Evolutionary conservation across 2,113 vertebrate species (phyloP), one percentile per base, ranked within the genome.

Genomic region (Ia io): DNA sequence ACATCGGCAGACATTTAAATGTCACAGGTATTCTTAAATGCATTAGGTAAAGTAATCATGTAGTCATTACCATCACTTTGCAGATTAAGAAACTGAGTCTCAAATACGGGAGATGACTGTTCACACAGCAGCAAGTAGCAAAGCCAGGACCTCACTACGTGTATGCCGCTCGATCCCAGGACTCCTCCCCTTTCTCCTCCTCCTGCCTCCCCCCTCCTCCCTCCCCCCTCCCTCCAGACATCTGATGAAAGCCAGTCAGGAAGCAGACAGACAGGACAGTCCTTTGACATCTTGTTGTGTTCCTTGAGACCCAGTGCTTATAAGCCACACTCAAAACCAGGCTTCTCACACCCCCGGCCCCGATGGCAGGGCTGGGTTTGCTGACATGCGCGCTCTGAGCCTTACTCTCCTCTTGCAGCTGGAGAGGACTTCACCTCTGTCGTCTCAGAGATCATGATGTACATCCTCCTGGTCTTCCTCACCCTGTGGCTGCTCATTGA

Each of bases 401-500:
- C 76, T 94, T 42, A 95, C 78, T 94, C 82, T 56, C 76, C 93
- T 95, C 94, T 88, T 74, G 71, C 98, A 99, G 99, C 98, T 78
- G 98, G 97, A 93, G 94, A 97, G 79, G 99, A 99, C 97, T 94
- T 98, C 93, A 98, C 99, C 3, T 99, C 99, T 0, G 97, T 99
- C 96, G 99, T 99, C 98, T 99, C 99, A 0, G 98, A 99, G 98
- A 99, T 99, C 92, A 99, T 99, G 99, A 99, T 99, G 99, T 99
- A 99, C 59, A 98, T 99, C 94, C 98, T 99, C 80, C 98, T 99
- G 97, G 99, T 99, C 91, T 99, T 99, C 98, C 99, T 99, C 96
- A 99, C 99, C 61, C 97, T 99, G 90, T 99, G 99, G 99, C 98
- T 99, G 47, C 98, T 99, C 97, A 98, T 99, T 10, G 99, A 99